Evolutionary conservation across 2,888 invertebrate species (phyloP).

Genomic region (Criorhina ranunculi): DNA sequence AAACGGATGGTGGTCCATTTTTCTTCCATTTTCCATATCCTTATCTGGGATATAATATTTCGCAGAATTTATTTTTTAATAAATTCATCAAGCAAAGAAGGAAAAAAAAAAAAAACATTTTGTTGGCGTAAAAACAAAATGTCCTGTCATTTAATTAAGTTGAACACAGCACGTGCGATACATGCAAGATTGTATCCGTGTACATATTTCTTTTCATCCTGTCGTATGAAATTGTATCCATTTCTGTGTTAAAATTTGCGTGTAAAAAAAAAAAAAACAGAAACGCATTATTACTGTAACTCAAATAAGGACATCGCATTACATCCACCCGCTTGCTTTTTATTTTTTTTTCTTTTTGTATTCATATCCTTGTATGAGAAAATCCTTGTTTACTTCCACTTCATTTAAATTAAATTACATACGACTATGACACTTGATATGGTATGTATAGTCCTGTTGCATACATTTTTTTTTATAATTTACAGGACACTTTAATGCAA

Average conservation of each 20-base stretch:
- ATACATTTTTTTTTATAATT: slow-evolving; percentile 13
- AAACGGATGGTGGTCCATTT: not conserved
- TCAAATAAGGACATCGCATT: slow-evolving; percentile 28
- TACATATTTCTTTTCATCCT: slow-evolving; percentile 11
- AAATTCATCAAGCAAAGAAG: slow-evolving; percentile 7
- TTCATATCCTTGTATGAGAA: slow-evolving; percentile 19
- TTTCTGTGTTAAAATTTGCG: slow-evolving; percentile 16
- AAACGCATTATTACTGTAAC: slow-evolving; percentile 6
- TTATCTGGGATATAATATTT: slow-evolving; percentile 42
- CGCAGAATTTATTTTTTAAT: slow-evolving; percentile 16
- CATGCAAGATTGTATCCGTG: slow-evolving; percentile 2
- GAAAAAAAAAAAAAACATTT: slow-evolving; percentile 13
- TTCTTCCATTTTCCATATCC: slow-evolving; percentile 3
- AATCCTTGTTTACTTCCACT: slow-evolving; percentile 61
- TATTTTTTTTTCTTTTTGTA: not conserved
- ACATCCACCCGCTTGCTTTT: not conserved
- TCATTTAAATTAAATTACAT: slow-evolving; percentile 58
- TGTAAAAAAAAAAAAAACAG: slow-evolving; percentile 9
- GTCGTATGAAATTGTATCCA: not conserved
- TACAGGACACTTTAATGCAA: slow-evolving; percentile 15
- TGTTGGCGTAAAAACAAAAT: slow-evolving; percentile 42
- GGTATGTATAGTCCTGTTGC: slow-evolving; percentile 4
- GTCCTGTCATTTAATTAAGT: slow-evolving; percentile 62
- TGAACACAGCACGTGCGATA: slow-evolving; percentile 33
- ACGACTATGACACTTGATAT: slow-evolving; percentile 9